Evolutionary conservation across 2,113 vertebrate species (phyloP).

Genomic region (Tachysurus fulvidraco): DNA sequence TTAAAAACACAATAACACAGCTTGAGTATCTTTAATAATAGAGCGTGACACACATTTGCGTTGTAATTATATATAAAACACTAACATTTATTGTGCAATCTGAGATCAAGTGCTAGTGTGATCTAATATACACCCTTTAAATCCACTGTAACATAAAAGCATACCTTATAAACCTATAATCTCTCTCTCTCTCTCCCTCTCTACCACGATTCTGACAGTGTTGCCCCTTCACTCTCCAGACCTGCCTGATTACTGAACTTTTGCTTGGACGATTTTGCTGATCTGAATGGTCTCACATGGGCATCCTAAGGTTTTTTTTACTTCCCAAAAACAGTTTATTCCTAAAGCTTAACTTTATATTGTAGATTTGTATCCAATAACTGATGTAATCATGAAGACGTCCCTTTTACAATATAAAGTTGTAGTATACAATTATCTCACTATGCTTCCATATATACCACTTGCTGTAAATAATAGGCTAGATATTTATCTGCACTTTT

Average conservation of each 20-base stretch:
- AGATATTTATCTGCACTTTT: too few species aligned
- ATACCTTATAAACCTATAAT: background rate
- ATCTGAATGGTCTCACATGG: background rate
- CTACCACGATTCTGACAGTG: background rate
- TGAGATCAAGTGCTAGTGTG: too few species aligned
- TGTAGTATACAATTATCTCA: too few species aligned
- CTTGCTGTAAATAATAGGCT: too few species aligned
- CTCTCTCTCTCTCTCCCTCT: background rate
- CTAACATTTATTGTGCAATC: background rate
- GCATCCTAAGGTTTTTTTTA: background rate
- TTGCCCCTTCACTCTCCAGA: background rate
- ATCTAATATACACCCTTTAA: background rate
- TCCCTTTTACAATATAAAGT: background rate
- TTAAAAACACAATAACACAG: background rate
- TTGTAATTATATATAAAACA: background rate
- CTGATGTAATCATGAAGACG: background rate
- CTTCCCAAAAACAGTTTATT: background rate
- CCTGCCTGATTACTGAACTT: background rate
- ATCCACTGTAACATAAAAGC: background rate
- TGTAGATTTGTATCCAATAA: background rate
- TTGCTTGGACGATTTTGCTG: background rate
- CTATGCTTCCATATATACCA: too few species aligned
- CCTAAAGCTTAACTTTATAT: background rate
- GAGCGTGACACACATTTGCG: background rate
- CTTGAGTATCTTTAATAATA: background rate